Base-by-base conservation (phyloP, 2,113 vertebrate genomes). In the Synchiropus splendidus region DNA sequence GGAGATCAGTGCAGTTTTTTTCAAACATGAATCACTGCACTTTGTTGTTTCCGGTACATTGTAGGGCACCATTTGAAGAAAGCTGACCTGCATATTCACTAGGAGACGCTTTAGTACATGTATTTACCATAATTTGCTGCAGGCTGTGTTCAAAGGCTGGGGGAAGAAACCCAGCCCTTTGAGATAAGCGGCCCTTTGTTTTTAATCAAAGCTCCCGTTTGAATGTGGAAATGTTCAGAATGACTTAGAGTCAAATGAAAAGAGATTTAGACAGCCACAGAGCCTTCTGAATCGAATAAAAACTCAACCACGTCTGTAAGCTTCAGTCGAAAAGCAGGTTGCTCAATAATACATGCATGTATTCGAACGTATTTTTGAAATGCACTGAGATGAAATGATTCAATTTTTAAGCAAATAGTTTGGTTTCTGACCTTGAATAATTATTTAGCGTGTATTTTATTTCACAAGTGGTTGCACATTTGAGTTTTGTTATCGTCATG, bases 181-280 rank as follows among this genome's bases (percentile, higher is more conserved):
- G 73, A 79, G 80, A 82, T 82, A 79, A 80, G 73, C 58, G 6
- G 11, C 31, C 56, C 56, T 72, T 82, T 78, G 62, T 80, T 80
- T 82, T 77, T 69, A 80, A 82, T 77, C 71, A 80, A 80, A 82
- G 74, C 61, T 40, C 14, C 5, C 10, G 48, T 72, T 77, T 78
- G 71, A 78, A 77, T 72, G 73, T 57, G 57, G 57, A 73, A 75
- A 69, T 61, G 61, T 72, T 77, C 61, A 61, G 74, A 74, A 77
- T 75, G 68, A 75, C 53, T 58, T 5, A 45, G 51, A 68, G 60
- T 70, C 67, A 64, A 72, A 75, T 61, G 57, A 76, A 74, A 67
- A 42, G 52, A 42, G 54, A 61, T 70, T 68, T 53, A 62, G 45
- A 67, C 53, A 53, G 54, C 48, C 17, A 27, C 42, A 13, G 41